Evolutionary conservation across 2,113 vertebrate genomes (phyloP), one percentile per base, ranked within the genome.

Genomic region (Oncorhynchus mykiss): DNA sequence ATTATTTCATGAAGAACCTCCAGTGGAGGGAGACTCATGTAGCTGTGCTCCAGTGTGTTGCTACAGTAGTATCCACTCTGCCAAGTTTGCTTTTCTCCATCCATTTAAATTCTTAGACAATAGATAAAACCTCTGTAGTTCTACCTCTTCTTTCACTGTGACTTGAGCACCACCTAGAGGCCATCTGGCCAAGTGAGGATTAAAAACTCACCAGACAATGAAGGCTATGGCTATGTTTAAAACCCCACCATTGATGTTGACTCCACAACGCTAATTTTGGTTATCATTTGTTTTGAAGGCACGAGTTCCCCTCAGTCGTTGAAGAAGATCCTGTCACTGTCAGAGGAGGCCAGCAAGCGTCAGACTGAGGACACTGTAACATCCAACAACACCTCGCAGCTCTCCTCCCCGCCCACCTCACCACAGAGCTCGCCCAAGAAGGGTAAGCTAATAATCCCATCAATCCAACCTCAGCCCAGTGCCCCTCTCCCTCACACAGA

Each of bases 251-350:
- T 45, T 45, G 9, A 45, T 9, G 2, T 45, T 45, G 2, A 11
- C 39, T 12, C 39, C 9, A 11, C 39, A 31, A 34, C 80, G 66
- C 72, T 88, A 82, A 86, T 80, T 82, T 64, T 69, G 62, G 69
- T 83, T 75, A 51, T 87, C 70, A 68, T 67, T 68, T 54, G 68
- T 86, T 78, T 20, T 54, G 67, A 68, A 99, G 98, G 97, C 78
- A 98, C 96, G 78, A 98, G 97, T 76, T 99, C 98, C 4, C 98
- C 98, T 0, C 96, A 97, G 94, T 97, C 97, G 89, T 93, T 99
- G 93, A 99, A 99, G 95, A 99, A 99, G 93, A 98, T 99, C 74
- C 95, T 99, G 84, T 96, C 98, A 7, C 92, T 99, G 84, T 99
- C 98, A 0, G 98, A 99, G 92, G 98, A 99, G 91, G 95, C 93